phyloP scores from a whole-genome alignment of 1,140 invertebrate species.

The Drosophila equinoxialis region DNA sequence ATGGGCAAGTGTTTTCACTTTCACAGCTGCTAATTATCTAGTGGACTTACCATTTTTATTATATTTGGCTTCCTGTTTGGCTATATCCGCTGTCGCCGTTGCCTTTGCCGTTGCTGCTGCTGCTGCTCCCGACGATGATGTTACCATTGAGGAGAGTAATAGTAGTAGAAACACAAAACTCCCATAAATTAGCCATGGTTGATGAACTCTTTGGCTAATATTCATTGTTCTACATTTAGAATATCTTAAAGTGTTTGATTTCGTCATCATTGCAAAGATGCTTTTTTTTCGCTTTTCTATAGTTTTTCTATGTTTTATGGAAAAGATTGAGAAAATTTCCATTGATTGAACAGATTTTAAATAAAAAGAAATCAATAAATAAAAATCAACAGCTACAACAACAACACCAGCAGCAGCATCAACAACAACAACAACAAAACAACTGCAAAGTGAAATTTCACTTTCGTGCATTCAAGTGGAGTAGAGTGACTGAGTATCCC shows the following conservation, averaged over 20 bases:
- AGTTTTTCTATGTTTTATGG: conserved; percentile 14
- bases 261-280: neutral
- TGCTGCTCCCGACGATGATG: conserved; percentile 9
- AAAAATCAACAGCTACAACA: conserved; percentile 27
- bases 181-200: conserved; percentile 1
- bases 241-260: conserved; percentile 1
- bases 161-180: neutral
- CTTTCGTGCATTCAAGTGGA: conserved; percentile 68
- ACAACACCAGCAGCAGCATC: conserved; percentile 18
- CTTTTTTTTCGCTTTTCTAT: conserved; percentile 28
- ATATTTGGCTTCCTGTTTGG: conserved; percentile 60
- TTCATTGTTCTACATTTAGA: conserved; percentile 7
- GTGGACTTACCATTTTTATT: conserved; percentile 55
- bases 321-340: neutral
- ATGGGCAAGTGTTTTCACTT: conserved; percentile 52
- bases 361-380: conserved; percentile 40
- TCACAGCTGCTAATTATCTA: conserved; percentile 61
- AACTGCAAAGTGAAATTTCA: conserved; percentile 72
- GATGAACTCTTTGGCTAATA: neutral
- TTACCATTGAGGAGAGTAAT: neutral
- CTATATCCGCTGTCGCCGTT: conserved; percentile 33
- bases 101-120: conserved; percentile 7
- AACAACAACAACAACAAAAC: conserved; percentile 4
- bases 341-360: neutral
- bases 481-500: conserved; percentile 1